Evolutionary conservation across 2,888 invertebrate genomes (phyloP).

Genomic region (Cynaeus angustus): DNA sequence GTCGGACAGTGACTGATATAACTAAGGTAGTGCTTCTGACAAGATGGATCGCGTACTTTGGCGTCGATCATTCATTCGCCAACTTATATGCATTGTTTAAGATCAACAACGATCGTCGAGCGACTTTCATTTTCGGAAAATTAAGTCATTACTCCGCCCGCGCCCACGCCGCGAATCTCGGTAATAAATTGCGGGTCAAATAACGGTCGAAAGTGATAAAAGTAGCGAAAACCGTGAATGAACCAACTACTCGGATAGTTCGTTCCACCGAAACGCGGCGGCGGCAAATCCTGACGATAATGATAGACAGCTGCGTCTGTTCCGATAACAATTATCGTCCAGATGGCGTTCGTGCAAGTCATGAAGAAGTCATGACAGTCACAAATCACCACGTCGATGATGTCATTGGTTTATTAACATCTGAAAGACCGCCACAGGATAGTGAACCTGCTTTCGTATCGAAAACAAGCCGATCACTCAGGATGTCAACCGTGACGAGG

Average conservation of each 20-base stretch:
- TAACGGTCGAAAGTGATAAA: slow-evolving; percentile 36
- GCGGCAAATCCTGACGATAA: not conserved
- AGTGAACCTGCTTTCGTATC: slow-evolving; percentile 31
- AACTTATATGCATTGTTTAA: slow-evolving; percentile 52
- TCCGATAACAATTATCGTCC: slow-evolving; percentile 42
- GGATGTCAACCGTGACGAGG: slow-evolving; percentile 44
- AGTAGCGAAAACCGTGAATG: not conserved
- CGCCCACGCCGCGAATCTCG: not conserved
- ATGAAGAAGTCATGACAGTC: slow-evolving; percentile 27
- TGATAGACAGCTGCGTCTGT: slow-evolving; percentile 46
- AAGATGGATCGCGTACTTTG: slow-evolving; percentile 58
- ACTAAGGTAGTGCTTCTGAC: slow-evolving; percentile 63
- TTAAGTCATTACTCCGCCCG: too few relatives aligned
- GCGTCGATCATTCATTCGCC: slow-evolving; percentile 51
- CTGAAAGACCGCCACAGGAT: slow-evolving; percentile 48
- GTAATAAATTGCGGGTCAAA: slow-evolving; percentile 38
- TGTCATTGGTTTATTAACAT: slow-evolving; percentile 51
- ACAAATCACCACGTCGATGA: slow-evolving; percentile 49
- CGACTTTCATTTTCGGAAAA: too few relatives aligned
- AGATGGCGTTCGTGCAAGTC: slow-evolving; percentile 49
- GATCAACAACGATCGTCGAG: slow-evolving; percentile 29
- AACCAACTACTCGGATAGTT: too few relatives aligned
- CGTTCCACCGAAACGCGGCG: not conserved
- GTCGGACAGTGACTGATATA: slow-evolving; percentile 62
- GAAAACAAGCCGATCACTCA: slow-evolving; percentile 41